phyloP scores from a whole-genome alignment of 1,140 invertebrate genomes.

The Parasteatoda tepidariorum region DNA sequence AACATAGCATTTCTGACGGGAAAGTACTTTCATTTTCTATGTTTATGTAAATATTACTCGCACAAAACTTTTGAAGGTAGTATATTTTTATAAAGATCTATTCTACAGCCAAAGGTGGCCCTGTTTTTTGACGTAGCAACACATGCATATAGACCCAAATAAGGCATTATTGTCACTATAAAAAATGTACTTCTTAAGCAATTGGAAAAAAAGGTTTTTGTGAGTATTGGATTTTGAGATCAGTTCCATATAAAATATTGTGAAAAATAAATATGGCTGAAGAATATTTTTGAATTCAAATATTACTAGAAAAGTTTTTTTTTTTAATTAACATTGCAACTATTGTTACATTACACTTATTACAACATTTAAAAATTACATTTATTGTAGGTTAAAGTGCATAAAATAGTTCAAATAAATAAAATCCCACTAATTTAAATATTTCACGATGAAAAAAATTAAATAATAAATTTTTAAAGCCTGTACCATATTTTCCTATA shows the following conservation, averaged over 20 bases:
- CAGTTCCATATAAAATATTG: background rate
- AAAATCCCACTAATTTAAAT: too few species aligned
- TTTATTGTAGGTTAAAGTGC: too few species aligned
- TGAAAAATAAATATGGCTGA: background rate
- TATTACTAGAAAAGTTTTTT: too few species aligned
- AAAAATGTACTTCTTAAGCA: background rate
- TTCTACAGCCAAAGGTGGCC: slow-evolving; percentile 7
- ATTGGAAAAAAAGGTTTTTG: background rate
- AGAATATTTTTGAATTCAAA: too few species aligned
- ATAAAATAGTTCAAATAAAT: too few species aligned
- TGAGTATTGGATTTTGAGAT: background rate
- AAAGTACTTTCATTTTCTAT: slow-evolving; percentile 38
- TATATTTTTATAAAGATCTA: slow-evolving; percentile 35
- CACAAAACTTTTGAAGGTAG: slow-evolving; percentile 20
- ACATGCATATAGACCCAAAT: background rate
- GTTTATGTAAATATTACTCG: slow-evolving; percentile 36
- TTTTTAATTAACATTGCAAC: too few species aligned
- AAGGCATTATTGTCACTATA: background rate
- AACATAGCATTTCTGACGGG: slow-evolving; percentile 10
- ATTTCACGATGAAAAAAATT: too few species aligned
- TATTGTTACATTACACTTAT: too few species aligned
- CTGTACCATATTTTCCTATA: too few species aligned
- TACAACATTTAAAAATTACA: too few species aligned
- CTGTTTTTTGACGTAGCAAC: background rate
- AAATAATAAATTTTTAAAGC: too few species aligned